These are phyloP conservation scores for Aphodius granarius DNA, from an alignment of 2,888 invertebrate species.

Conservation along the genomic window DNA sequence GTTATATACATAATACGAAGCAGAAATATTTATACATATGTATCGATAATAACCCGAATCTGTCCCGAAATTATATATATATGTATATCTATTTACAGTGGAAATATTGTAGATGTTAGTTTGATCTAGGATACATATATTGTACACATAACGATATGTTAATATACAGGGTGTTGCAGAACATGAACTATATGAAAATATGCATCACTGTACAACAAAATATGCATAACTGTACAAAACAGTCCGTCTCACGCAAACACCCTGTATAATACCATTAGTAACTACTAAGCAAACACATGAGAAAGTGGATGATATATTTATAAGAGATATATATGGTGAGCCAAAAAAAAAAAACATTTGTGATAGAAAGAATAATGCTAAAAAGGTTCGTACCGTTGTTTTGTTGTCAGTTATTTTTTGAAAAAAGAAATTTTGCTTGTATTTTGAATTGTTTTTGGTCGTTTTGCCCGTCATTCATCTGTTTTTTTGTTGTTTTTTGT, in stretches of 20 bases:
- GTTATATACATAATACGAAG: constrained; percentile 13
- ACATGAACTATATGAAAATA: background rate
- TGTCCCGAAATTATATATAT: constrained; percentile 5
- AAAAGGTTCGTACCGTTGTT: background rate
- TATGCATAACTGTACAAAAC: background rate
- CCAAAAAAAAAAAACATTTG: background rate
- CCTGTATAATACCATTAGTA: background rate
- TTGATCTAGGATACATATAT: background rate
- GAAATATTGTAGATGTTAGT: constrained; percentile 14
- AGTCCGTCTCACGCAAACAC: background rate
- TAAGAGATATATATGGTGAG: background rate
- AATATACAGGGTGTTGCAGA: background rate
- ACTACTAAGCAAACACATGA: background rate
- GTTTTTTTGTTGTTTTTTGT: background rate
- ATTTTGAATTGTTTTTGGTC: background rate
- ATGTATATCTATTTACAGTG: background rate
- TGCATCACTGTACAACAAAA: background rate
- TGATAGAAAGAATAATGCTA: background rate
- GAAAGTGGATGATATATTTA: background rate
- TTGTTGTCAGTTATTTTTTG: background rate
- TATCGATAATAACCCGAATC: constrained; percentile 6
- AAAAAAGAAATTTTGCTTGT: background rate
- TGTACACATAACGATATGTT: background rate
- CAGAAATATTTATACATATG: constrained; percentile 20
- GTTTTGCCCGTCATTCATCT: background rate